Evolutionary conservation across 1,140 invertebrate species (phyloP), one percentile per base, ranked within the genome.

Genomic region (Danaus melanippus): DNA sequence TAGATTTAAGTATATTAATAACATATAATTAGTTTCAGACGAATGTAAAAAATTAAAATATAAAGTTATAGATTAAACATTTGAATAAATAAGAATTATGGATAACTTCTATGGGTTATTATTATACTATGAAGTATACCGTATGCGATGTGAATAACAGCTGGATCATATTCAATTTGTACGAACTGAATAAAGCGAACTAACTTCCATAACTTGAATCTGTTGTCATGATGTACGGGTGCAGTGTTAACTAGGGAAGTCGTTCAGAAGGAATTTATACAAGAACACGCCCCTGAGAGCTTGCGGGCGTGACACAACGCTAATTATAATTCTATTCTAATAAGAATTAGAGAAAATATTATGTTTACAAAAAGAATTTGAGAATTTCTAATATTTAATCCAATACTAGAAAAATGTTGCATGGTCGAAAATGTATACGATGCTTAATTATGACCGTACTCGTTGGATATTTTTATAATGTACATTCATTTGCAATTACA

Each of bases 121-220:
- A 32, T 32, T 32, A 32, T 32, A 32, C 21, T 32, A 3, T 32
- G 6, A 32, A 32, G 6, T 32, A 8, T 3, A 32, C 21, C 54
- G 56, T 54, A 58, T 56, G 55, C 58, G 56, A 58, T 58, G 52
- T 68, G 53, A 60, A 68, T 60, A 68, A 59, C 60, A 66, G 53
- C 63, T 63, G 50, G 56, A 65, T 62, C 66, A 60, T 58, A 54
- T 63, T 75, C 60, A 69, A 67, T 65, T 65, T 65, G 56, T 59
- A 58, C 56, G 53, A 49, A 71, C 66, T 32, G 21, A 77, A 73
- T 73, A 62, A 58, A 68, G 58, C 62, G 47, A 60, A 73, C 71
- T 76, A 82, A 76, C 66, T 82, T 79, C 73, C 70, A 79, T 69
- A 75, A 76, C 70, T 76, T 75, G 53, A 61, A 67, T 55, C 58